These are phyloP conservation scores for Lasioglossum baleicum DNA, from an alignment of 1,140 invertebrate species.

Conservation along the genomic window DNA sequence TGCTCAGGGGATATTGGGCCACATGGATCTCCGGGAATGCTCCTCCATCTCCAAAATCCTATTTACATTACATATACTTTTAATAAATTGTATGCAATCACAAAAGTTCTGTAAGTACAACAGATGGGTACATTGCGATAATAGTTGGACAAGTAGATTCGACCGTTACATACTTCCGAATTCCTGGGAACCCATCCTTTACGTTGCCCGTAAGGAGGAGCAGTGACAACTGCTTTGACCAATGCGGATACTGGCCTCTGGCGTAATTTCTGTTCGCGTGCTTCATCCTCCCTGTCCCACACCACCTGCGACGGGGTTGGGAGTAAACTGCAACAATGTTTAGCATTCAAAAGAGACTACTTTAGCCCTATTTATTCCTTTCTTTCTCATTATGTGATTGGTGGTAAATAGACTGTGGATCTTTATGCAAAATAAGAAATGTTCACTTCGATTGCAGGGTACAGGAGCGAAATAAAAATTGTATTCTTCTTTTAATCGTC, in stretches of 20 bases:
- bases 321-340: constrained; percentile 83
- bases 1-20: constrained; percentile 96
- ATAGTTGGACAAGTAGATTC: background rate
- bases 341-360: background rate
- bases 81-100: background rate
- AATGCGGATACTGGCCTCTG: constrained; percentile 85
- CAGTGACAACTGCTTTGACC: constrained; percentile 90
- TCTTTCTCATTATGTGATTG: too few relatives aligned
- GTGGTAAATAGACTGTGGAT: too few relatives aligned
- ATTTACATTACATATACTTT: background rate
- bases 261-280: constrained; percentile 82
- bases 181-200: constrained; percentile 96
- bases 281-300: constrained; percentile 94
- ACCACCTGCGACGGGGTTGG: constrained; percentile 91
- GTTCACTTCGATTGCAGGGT: too few relatives aligned
- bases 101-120: constrained; percentile 7
- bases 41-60: constrained; percentile 96
- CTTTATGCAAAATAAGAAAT: too few relatives aligned
- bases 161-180: constrained; percentile 85
- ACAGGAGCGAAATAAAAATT: too few relatives aligned
- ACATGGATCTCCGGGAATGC: constrained; percentile 99
- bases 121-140: background rate
- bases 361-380: too few relatives aligned
- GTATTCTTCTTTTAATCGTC: too few relatives aligned
- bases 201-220: constrained; percentile 97